Evolutionary conservation across 2,888 invertebrate species (phyloP).

Genomic region (Drosophila melanosoma): DNA sequence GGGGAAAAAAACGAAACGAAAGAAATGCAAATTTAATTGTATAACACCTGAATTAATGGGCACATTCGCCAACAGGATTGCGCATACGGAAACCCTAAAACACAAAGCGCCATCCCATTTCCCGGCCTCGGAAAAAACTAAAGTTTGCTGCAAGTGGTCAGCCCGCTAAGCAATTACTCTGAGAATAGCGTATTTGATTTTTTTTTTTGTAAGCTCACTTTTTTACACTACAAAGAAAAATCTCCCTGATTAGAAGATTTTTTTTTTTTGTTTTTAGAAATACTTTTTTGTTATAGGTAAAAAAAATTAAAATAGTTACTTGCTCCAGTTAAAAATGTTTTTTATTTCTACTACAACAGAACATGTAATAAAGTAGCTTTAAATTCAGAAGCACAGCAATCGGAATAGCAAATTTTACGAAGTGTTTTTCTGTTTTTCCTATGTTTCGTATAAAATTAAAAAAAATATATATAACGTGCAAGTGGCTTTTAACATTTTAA

Average conservation of each 20-base stretch:
- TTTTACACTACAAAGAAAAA: neutral
- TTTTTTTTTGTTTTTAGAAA: neutral
- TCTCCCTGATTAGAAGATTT: neutral
- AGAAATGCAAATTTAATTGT: constrained; percentile 84
- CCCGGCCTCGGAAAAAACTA: constrained; percentile 18
- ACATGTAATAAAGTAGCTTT: neutral
- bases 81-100: constrained; percentile 17
- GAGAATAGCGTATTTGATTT: neutral
- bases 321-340: neutral
- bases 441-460: neutral
- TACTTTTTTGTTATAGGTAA: neutral
- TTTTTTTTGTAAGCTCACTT: constrained; percentile 13
- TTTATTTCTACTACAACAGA: neutral
- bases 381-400: neutral
- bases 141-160: constrained; percentile 61
- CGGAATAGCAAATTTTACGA: neutral
- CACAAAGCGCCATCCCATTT: constrained; percentile 26
- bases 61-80: constrained; percentile 27
- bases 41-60: constrained; percentile 77
- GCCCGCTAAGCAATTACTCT: neutral
- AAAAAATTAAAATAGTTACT: too few relatives aligned
- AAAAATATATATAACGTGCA: neutral
- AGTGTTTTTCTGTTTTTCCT: neutral
- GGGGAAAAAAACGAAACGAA: constrained; percentile 31
- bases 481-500: neutral